Base-by-base conservation (phyloP, 2,797 vertebrate genomes). In the Neosilurus hyrtlii region DNA sequence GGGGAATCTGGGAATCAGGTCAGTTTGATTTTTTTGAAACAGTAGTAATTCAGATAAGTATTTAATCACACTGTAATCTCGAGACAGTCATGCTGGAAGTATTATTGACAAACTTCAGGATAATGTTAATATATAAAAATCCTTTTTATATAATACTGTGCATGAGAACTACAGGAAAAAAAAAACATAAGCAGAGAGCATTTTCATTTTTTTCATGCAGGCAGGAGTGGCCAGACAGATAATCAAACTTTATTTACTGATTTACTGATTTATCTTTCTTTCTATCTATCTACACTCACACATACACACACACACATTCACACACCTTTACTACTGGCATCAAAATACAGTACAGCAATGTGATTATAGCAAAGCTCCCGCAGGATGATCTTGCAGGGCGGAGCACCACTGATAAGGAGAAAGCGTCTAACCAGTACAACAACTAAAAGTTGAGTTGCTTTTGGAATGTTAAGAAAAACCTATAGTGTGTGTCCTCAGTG, bases 21-120 rank as follows among this genome's bases (percentile, higher is more conserved):
- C 35, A 79, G 76, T 56, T 71, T 30, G 59, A 77, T 78, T 66
- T 43, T 67, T 35, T 61, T 67, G 11, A 61, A 43, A 43, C 30
- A 76, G 22, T 37, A 76, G 22, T 37, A 76, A n/a, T n/a, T 11
- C 73, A 59, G 8, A 56, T 15, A 51, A 71, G 15, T 52, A 20
- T 54, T 73, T 73, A 73, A 73, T 16, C 49, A 12, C 67, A 73
- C n/a, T 35, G 15, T 30, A 18, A 56, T 52, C 52, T 74, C 51
- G 71, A 56, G 71, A 73, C 51, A 20, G 26, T 26, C 11, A 73
- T 51, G 30, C 1, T 18, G 51, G 35, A 66, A 37, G n/a, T 30
- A 49, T 30, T 35, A 15, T 20, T 70, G 11, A 49, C 61, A 2
- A 37, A 37, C 14, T 65, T 65, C 37, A 63, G 11, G 20, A 37